Conservation (phyloP, 2,113 vertebrate species). For the Alouatta palliata region DNA sequence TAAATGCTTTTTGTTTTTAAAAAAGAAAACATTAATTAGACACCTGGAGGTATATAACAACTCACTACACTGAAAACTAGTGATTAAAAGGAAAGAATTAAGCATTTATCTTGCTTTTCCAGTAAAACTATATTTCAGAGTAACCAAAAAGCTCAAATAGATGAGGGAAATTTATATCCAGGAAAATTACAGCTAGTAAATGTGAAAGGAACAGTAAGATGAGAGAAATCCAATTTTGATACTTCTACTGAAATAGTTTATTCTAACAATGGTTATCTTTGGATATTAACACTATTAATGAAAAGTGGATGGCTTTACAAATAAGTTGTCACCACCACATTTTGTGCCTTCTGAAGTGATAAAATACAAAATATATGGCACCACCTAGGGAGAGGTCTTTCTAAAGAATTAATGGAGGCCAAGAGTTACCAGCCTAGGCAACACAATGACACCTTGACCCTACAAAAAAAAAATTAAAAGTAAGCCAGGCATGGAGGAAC, state of each 20-base stretch:
- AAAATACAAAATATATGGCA: background rate
- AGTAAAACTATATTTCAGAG: background rate
- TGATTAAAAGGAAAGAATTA: conserved; percentile 26
- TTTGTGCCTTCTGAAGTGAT: background rate
- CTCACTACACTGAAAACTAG: background rate
- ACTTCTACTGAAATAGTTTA: background rate
- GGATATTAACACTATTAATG: background rate
- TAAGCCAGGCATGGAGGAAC: too few relatives aligned
- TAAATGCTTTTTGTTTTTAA: conserved; percentile 7
- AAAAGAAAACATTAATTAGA: background rate
- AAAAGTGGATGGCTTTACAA: background rate
- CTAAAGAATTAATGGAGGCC: too few relatives aligned
- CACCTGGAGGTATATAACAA: background rate
- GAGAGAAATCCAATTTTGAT: background rate
- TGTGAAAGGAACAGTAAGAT: background rate
- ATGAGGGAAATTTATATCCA: background rate
- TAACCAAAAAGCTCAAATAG: background rate
- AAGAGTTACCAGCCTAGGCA: too few relatives aligned
- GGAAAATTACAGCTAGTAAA: conserved; percentile 26
- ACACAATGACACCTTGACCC: too few relatives aligned
- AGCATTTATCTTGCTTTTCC: background rate
- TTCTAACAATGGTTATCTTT: background rate
- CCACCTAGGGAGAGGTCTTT: background rate
- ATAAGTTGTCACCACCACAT: background rate
- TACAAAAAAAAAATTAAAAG: too few relatives aligned